A percentile compares a stretch with the other conserved stretches of the same genome.
These are phyloP conservation scores for Passer montanus DNA, from an alignment of 2,113 vertebrate genomes.

Conservation along the genomic window DNA sequence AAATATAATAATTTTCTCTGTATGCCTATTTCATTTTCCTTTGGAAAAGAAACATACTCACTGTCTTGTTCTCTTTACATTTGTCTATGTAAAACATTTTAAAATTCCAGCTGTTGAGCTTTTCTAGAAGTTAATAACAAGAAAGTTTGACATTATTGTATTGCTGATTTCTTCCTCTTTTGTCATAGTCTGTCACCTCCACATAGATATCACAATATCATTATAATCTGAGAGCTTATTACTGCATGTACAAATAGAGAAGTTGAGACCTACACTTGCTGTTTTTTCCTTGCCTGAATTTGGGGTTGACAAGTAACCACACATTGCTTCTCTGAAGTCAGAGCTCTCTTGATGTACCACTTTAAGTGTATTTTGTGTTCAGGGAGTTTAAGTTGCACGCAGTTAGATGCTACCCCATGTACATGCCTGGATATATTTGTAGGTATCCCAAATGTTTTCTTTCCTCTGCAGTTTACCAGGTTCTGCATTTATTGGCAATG, in stretches of 20 bases:
- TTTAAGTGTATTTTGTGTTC: neutral
- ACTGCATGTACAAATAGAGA: neutral
- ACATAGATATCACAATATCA: too few species aligned
- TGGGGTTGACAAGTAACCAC: neutral
- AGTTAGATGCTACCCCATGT: neutral
- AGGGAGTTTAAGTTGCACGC: neutral
- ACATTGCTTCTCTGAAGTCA: neutral
- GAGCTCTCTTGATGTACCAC: neutral
- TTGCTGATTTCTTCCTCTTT: neutral
- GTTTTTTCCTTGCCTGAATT: neutral
- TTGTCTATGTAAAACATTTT: neutral
- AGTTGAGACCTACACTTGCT: neutral
- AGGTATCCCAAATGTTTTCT: neutral
- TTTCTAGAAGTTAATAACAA: neutral
- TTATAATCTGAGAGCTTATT: neutral
- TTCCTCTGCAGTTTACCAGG: neutral
- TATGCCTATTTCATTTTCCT: neutral
- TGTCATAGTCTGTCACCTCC: neutral
- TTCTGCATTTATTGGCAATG: neutral
- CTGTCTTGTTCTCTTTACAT: neutral
- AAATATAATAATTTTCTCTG: conserved; percentile 27
- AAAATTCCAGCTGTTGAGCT: neutral
- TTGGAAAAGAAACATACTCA: neutral
- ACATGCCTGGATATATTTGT: neutral
- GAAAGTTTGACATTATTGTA: neutral